Conservation (phyloP, 37 sponge, comb jelly and placozoan species). For the Ianthella basta region DNA sequence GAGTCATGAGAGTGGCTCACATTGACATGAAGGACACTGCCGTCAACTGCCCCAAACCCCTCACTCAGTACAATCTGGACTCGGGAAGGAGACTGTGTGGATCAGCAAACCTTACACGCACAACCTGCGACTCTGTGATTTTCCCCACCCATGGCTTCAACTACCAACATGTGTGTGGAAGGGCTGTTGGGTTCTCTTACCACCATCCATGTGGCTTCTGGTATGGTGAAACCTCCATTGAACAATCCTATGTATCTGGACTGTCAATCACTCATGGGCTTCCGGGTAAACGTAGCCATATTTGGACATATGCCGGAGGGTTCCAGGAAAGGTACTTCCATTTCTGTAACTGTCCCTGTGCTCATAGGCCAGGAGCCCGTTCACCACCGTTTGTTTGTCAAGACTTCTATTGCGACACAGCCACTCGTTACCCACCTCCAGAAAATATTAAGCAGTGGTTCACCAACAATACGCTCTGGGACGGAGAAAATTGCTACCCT, state of each 20-base stretch:
- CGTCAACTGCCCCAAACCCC: not conserved
- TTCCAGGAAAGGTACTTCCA: not conserved
- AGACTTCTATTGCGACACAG: not conserved
- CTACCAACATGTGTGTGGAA: constrained; percentile 16
- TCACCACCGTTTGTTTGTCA: not conserved
- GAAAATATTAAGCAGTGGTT: not conserved
- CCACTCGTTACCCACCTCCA: not conserved
- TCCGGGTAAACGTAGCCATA: not conserved
- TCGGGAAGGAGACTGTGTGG: not conserved
- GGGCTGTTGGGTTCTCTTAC: constrained; percentile 25
- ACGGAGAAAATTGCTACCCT: constrained; percentile 14
- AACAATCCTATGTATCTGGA: constrained; percentile 7
- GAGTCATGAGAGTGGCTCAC: constrained; percentile 10
- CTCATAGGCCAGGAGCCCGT: not conserved
- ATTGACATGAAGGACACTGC: not conserved
- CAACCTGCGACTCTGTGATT: not conserved
- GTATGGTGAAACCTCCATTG: not conserved
- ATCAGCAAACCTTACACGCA: not conserved
- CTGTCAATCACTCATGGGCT: constrained; percentile 5
- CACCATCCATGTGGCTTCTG: not conserved
- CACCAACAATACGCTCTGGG: constrained; percentile 20
- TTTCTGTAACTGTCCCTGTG: constrained; percentile 14
- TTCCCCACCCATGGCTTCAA: constrained; percentile 6
- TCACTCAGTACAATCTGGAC: not conserved
- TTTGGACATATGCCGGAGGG: constrained; percentile 17